Percentiles rank a stretch among this genome's conserved stretches.
phyloP scores from a whole-genome alignment of 2,797 vertebrate species.

The Hydrocynus forskahlii region DNA sequence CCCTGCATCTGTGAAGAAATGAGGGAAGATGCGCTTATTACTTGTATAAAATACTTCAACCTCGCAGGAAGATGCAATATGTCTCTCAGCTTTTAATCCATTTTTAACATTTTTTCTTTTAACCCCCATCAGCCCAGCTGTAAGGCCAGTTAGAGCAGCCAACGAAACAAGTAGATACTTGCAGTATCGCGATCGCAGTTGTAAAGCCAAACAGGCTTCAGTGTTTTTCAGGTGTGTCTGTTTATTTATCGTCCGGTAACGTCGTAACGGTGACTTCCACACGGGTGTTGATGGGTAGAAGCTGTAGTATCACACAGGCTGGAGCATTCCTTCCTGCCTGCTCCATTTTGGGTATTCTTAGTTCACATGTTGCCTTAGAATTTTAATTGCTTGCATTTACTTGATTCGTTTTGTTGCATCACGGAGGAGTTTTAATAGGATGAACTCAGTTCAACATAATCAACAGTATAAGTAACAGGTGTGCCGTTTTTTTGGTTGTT shows the following conservation, averaged over 20 bases:
- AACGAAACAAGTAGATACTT: conserved; percentile 35
- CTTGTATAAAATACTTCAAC: conserved; percentile 28
- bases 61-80: conserved; percentile 38
- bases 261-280: conserved; percentile 61
- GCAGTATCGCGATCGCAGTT: conserved; percentile 49
- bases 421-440: conserved; percentile 38
- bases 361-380: conserved; percentile 84
- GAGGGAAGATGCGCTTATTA: conserved; percentile 26
- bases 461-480: conserved; percentile 57
- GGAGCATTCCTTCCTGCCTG: conserved; percentile 55
- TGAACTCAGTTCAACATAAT: conserved; percentile 52
- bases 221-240: conserved; percentile 64
- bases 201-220: conserved; percentile 63
- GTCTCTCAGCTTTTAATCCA: conserved; percentile 39
- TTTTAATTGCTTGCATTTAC: conserved; percentile 74
- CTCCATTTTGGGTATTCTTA: conserved; percentile 69
- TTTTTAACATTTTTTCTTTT: not conserved
- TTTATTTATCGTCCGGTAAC: conserved; percentile 59
- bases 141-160: not conserved
- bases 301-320: conserved; percentile 58
- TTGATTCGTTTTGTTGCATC: conserved; percentile 69
- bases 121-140: not conserved
- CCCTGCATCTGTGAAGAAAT: conserved; percentile 36
- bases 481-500: conserved; percentile 1
- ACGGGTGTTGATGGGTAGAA: conserved; percentile 55